Conservation (phyloP, 2,888 invertebrate genomes). For the Sesia bembeciformis region DNA sequence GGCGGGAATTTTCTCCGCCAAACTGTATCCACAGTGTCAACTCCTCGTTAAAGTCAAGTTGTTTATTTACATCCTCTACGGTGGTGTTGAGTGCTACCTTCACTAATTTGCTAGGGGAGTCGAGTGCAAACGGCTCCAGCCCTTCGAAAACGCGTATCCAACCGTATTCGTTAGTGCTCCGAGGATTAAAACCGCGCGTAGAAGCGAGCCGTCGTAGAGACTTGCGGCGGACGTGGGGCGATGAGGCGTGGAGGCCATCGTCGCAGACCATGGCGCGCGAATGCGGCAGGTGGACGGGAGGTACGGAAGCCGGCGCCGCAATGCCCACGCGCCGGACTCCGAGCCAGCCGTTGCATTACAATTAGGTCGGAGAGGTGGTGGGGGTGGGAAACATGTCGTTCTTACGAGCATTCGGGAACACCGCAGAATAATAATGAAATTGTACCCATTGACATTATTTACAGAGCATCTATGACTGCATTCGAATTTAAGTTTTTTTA, state of each 20-base stretch:
- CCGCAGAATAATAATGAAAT: conserved; percentile 42
- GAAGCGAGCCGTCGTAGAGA: conserved; percentile 67
- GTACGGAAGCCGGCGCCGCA: conserved; percentile 37
- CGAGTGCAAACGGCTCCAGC: conserved; percentile 57
- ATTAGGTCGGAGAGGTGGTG: conserved; percentile 63
- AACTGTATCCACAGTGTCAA: conserved; percentile 70
- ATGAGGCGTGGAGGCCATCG: conserved; percentile 63
- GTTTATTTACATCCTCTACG: conserved; percentile 67
- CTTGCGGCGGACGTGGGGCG: conserved; percentile 59
- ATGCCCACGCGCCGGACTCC: conserved; percentile 26
- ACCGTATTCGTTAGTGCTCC: conserved; percentile 51
- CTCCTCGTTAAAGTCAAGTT: conserved; percentile 63
- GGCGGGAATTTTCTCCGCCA: conserved; percentile 71
- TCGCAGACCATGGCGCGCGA: conserved; percentile 62
- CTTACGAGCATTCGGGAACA: conserved; percentile 57
- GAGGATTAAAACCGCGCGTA: conserved; percentile 62
- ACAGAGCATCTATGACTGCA: no score
- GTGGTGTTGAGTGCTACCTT: conserved; percentile 74
- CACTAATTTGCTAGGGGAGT: conserved; percentile 71
- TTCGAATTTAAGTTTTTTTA: no score
- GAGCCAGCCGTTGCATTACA: conserved; percentile 55
- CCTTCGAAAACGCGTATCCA: conserved; percentile 79
- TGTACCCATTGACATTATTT: no score
- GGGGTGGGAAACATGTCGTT: conserved; percentile 71
- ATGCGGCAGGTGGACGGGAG: background rate